phyloP scores from a whole-genome alignment of 2,113 vertebrate species.

The Syngnathus scovelli region DNA sequence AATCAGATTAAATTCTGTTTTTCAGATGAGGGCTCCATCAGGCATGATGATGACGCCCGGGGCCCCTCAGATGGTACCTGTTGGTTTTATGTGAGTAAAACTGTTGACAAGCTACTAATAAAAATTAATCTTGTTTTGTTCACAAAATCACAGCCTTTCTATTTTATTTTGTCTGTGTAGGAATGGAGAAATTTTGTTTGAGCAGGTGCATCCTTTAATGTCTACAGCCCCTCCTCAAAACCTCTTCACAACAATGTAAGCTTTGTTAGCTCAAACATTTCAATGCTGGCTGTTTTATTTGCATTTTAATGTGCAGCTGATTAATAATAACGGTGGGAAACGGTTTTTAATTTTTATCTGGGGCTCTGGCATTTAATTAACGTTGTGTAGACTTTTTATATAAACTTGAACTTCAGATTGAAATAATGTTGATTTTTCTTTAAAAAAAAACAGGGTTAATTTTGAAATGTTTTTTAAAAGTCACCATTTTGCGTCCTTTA shows the following conservation, averaged over 20 bases:
- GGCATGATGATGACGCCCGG: slow-evolving; percentile 8
- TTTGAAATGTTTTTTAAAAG: not conserved
- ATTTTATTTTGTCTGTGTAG: not conserved
- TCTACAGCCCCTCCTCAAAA: slow-evolving; percentile 8
- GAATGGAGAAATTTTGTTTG: slow-evolving; percentile 12
- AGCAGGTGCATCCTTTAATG: slow-evolving; percentile 10
- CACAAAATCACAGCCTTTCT: not conserved
- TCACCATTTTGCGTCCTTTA: not conserved
- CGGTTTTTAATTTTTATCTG: no score
- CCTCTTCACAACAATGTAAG: slow-evolving; percentile 9
- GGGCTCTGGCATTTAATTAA: no score
- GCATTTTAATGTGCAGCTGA: no score
- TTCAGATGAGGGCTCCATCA: slow-evolving; percentile 4
- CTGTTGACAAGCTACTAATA: not conserved
- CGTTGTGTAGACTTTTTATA: no score
- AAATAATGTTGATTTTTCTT: no score
- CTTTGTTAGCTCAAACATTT: no score
- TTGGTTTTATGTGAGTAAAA: slow-evolving; percentile 8
- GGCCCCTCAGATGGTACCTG: slow-evolving; percentile 7
- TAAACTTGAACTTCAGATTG: not conserved
- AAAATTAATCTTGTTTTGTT: no score
- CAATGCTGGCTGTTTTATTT: no score
- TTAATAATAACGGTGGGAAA: no score
- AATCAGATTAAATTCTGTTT: not conserved
- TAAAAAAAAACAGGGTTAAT: no score